Evolutionary conservation across 2,797 vertebrate species (phyloP).

Genomic region (Octomys mimax): DNA sequence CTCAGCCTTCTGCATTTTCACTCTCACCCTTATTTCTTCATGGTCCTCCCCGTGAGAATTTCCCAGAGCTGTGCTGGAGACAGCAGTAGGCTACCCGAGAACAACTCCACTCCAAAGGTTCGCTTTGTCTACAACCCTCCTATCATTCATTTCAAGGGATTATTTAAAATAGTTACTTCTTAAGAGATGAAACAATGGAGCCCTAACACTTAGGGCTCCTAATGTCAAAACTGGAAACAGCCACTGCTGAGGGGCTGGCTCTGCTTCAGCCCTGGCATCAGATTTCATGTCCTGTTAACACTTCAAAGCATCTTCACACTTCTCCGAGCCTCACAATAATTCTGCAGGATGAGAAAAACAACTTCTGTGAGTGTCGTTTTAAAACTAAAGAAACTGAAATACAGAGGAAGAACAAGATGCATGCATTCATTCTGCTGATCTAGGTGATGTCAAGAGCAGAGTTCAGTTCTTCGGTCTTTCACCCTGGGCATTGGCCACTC

Average conservation of each 20-base stretch:
- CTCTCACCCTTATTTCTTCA: background rate
- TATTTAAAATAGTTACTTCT: background rate
- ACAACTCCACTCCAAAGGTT: background rate
- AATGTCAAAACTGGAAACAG: background rate
- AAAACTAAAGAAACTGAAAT: background rate
- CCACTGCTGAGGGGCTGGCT: background rate
- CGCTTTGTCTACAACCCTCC: background rate
- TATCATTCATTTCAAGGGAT: slow-evolving; percentile 4
- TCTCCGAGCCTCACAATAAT: background rate
- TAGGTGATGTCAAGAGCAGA: background rate
- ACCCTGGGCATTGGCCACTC: background rate
- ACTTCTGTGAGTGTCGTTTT: background rate
- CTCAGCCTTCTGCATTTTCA: background rate
- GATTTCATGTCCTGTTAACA: background rate
- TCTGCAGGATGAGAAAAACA: background rate
- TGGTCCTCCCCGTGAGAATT: background rate
- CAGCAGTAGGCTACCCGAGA: background rate
- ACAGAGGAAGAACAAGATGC: background rate
- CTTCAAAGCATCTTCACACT: background rate
- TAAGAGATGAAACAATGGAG: background rate
- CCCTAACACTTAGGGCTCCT: background rate
- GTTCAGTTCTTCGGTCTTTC: background rate
- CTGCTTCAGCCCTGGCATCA: background rate
- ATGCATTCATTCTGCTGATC: background rate
- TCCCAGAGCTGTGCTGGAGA: background rate